These are phyloP conservation scores for Bucco capensis DNA, from an alignment of 2,113 vertebrate species.

Conservation along the genomic window DNA sequence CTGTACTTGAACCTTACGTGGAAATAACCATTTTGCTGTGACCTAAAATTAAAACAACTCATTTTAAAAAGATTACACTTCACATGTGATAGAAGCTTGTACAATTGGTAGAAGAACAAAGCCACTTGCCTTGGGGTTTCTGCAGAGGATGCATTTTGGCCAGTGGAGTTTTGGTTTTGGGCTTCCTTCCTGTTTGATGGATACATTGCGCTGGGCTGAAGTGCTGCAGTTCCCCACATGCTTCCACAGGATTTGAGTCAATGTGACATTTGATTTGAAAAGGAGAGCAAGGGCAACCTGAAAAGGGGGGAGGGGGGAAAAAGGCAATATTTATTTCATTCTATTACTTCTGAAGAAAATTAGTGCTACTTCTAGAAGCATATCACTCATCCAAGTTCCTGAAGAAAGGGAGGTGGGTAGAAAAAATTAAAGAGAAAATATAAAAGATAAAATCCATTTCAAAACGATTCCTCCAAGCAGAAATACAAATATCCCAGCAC, in stretches of 20 bases:
- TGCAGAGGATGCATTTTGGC: constrained; percentile 71
- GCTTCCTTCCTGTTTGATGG: constrained; percentile 72
- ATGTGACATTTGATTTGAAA: constrained; percentile 74
- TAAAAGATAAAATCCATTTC: neutral
- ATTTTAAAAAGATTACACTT: neutral
- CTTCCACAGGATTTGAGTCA: constrained; percentile 64
- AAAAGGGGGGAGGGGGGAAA: neutral
- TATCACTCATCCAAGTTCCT: neutral
- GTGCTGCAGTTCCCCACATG: constrained; percentile 41
- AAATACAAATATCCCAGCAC: neutral
- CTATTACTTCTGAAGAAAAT: neutral
- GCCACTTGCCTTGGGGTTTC: constrained; percentile 83
- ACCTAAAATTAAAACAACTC: neutral
- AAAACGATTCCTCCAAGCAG: neutral
- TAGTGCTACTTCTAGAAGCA: neutral
- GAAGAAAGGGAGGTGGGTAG: neutral
- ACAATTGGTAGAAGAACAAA: neutral
- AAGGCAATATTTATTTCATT: neutral
- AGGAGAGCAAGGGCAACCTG: constrained; percentile 74
- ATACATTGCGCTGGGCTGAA: constrained; percentile 70
- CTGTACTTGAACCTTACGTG: neutral
- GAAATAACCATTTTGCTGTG: neutral
- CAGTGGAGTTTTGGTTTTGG: constrained; percentile 65
- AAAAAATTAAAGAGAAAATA: neutral
- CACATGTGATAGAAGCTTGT: fast-evolving